Base-by-base conservation (phyloP, 2,888 invertebrate species). In the Sericinus montela region DNA sequence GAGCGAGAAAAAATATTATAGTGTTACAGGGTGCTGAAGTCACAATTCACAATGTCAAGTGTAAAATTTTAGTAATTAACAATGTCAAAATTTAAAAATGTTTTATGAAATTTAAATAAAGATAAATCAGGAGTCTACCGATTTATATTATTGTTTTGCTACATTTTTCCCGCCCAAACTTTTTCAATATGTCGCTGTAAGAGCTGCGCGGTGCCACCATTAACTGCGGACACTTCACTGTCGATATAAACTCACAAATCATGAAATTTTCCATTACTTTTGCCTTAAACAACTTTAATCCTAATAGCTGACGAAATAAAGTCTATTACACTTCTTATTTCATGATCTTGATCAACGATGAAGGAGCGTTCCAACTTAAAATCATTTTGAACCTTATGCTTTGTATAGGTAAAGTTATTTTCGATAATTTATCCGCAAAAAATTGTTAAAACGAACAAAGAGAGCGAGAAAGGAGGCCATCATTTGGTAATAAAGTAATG, bases 241-340 rank as follows among this genome's bases (percentile, higher is more conserved):
- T 82, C 75, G 82, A 84, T 86, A 87, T 87, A 88, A 89, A 88
- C 88, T 88, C 87, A 89, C 89, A 88, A 89, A 89, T 89, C 88
- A 88, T 87, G 84, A 85, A 86, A 86, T 77, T 77, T 79, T 74
- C 80, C 74, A 75, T 76, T 75, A 62, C 52, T 54, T 43, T 50
- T 45, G 52, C 41, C 53, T 50, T 73, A 69, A 49, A 59, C 70
- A 60, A 84, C 65, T 70, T 56, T 65, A 63, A 55, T 70, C 80
- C 65, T 59, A 74, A 71, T 57, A 19, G 1, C 57, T 3, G 19
- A 28, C 28, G 32, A 8, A 36, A 59, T 65, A 84, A 67, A 70
- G 79, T 65, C 53, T 63, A 75, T 61, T 73, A 61, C 79, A 59
- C 23, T 56, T 47, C 56, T 56, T 59, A 53, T 57, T 60, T 42